Percentiles rank a stretch among this genome's conserved stretches.
Conservation (phyloP, 2,888 invertebrate genomes). For the Loripinus fragilis region DNA sequence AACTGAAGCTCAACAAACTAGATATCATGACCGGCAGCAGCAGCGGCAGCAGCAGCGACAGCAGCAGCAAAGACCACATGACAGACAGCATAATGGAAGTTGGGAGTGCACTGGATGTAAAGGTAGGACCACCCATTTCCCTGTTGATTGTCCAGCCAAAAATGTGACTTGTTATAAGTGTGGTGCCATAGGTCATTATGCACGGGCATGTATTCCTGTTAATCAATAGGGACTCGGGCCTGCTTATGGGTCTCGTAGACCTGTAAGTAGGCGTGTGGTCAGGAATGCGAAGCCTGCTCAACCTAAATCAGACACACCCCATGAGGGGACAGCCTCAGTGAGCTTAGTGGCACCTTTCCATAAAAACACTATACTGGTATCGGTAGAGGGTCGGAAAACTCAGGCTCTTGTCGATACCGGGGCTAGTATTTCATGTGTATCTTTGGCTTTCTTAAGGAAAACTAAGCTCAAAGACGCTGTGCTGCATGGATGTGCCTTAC, state of each 20-base stretch:
- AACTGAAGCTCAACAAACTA: no score
- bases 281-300: not conserved
- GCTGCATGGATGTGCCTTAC: no score
- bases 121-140: not conserved
- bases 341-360: not conserved
- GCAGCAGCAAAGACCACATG: no score
- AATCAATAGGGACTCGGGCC: constrained; percentile 18
- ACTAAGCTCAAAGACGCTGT: no score
- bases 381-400: not conserved
- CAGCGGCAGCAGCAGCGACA: no score
- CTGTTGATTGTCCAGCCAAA: not conserved
- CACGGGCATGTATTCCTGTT: not conserved
- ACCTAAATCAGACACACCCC: not conserved
- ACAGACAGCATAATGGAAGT: no score
- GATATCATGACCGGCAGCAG: no score
- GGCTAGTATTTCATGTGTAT: no score
- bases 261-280: not conserved
- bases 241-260: not conserved
- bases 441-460: no score
- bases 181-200: not conserved
- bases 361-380: not conserved
- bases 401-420: no score
- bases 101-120: no score
- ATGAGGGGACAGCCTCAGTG: not conserved
- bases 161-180: not conserved